phyloP scores from a whole-genome alignment of 2,888 invertebrate species.

The Drosophila cyrtoloma region DNA sequence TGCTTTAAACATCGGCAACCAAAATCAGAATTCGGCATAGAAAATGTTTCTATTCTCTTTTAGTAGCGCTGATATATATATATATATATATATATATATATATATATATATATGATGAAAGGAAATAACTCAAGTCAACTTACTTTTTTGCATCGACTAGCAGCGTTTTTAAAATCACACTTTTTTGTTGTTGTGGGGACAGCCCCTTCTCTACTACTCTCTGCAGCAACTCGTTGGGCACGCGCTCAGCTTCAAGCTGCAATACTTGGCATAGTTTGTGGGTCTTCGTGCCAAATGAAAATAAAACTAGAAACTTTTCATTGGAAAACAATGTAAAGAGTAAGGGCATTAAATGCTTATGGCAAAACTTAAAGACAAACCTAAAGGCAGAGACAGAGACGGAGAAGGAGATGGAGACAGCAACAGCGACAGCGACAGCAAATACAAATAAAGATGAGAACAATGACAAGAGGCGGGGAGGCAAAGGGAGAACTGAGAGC shows the following conservation, averaged over 20 bases:
- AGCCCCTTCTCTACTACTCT: no score
- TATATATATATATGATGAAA: not conserved
- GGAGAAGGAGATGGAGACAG: not conserved
- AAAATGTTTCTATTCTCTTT: not conserved
- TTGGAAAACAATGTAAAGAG: conserved; percentile 27
- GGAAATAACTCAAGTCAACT: not conserved
- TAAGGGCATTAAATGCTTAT: not conserved
- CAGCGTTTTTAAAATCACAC: not conserved
- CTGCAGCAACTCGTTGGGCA: conserved; percentile 33
- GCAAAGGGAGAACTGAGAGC: not conserved
- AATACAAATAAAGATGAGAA: conserved; percentile 7
- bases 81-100: not conserved
- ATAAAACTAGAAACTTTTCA: conserved; percentile 66
- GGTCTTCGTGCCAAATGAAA: conserved; percentile 35
- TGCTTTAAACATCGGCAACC: not conserved
- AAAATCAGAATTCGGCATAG: not conserved
- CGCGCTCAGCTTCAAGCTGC: conserved; percentile 18
- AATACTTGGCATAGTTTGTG: conserved; percentile 49
- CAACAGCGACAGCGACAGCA: not conserved
- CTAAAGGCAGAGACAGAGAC: not conserved
- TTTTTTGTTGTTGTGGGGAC: not conserved
- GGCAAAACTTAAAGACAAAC: conserved; percentile 1
- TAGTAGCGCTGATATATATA: not conserved
- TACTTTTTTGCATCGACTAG: not conserved
- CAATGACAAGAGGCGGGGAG: conserved; percentile 2